Evolutionary conservation across 2,797 vertebrate species (phyloP).

Genomic region (Sebastes trivittatus): DNA sequence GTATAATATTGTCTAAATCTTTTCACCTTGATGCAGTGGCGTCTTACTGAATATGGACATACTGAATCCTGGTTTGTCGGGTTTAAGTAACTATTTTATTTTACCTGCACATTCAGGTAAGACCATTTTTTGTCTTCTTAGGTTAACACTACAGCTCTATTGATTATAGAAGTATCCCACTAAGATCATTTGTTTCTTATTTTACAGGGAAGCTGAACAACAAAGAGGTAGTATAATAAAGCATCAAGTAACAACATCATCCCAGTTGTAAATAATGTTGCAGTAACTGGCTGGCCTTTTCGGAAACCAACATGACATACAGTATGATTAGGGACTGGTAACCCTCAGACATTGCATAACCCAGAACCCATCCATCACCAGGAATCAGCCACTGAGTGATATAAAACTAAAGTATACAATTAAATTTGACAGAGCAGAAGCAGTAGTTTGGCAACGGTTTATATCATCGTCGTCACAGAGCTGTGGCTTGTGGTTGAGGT

Average conservation of each 20-base stretch:
- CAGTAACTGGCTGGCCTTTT: background rate
- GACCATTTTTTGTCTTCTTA: background rate
- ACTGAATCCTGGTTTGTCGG: background rate
- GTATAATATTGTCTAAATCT: background rate
- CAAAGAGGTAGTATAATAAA: slow-evolving; percentile 4
- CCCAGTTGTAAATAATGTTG: background rate
- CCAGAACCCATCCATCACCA: background rate
- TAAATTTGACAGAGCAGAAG: background rate
- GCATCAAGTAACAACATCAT: background rate
- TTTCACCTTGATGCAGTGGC: background rate
- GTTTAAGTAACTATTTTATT: slow-evolving; percentile 11
- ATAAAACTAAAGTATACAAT: background rate
- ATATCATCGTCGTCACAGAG: background rate
- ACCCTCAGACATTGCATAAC: background rate
- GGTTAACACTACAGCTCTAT: background rate
- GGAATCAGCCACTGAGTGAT: background rate
- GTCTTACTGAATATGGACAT: background rate
- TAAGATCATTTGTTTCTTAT: background rate
- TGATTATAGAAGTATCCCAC: background rate
- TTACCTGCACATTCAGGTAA: background rate
- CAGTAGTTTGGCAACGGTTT: slow-evolving; percentile 32
- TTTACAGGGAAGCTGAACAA: background rate
- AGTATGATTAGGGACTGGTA: background rate
- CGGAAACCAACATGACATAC: background rate
- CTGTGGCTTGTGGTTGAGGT: background rate